Base-by-base conservation (phyloP, 2,113 vertebrate species). In the Parotia lawesii region DNA sequence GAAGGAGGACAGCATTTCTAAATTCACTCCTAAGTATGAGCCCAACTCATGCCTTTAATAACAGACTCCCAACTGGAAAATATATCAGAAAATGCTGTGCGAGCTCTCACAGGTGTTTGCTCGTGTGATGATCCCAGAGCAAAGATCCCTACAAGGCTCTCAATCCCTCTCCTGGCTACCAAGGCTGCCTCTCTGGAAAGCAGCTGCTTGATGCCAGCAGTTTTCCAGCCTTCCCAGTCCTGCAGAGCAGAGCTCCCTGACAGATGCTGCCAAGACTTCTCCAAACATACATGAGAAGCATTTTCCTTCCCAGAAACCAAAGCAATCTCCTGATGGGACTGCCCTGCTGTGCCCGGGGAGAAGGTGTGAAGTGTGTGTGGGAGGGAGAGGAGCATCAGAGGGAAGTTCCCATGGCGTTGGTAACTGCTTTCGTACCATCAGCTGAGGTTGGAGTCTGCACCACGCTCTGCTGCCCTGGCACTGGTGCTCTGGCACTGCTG, bases 401-500 rank as follows among this genome's bases (percentile, higher is more conserved):
- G 44, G 64, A 77, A 70, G 28, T 47, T 93, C 50, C 31, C 4
- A 37, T 29, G 17, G 31, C 81, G 35, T 15, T 44, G 76, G 81
- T 66, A 80, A 93, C 67, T 76, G 85, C 76, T 96, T 94, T 96
- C 97, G 91, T 98, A 99, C 99, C 98, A 75, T 99, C 98, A 28
- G 98, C 98, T 64, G 98, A 97, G 14, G 98, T 97, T 23, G 98
- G 97, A 65, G 98, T 98, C 85, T 98, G 98, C 92, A 98, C 98
- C 96, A 98, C 81, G 6, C 97, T 98, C 97, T 97, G 98, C 53
- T 99, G 99, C 75, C 98, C 97, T 3, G 98, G 98, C 87, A 98
- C 97, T 1, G 98, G 98, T 10, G 98, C 98, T 77, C 98, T 97
- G 24, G 98, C 97, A 7, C 98, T 99, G 98, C 98, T 99, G 96